These are phyloP conservation scores for Caerostris extrusa DNA, from an alignment of 1,140 invertebrate genomes.

Conservation along the genomic window DNA sequence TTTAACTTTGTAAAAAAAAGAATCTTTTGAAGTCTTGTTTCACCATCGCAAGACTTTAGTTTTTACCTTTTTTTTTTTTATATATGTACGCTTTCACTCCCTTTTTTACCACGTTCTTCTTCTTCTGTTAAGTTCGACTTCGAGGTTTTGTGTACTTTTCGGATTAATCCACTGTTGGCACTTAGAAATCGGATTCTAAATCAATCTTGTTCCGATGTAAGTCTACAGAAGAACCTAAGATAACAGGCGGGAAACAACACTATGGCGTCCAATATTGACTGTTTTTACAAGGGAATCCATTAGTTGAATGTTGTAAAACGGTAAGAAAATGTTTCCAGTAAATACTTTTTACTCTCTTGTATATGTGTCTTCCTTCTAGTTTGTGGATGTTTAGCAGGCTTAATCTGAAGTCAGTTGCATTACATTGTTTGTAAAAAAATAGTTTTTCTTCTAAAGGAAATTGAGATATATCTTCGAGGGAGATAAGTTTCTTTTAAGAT, in stretches of 20 bases:
- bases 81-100: not conserved
- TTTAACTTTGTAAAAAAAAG: not conserved
- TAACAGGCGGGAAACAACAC: slow-evolving; percentile 38
- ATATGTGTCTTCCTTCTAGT: not conserved
- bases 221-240: slow-evolving; percentile 32
- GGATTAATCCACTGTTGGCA: slow-evolving; percentile 62
- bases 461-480: not conserved
- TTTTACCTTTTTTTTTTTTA: not conserved
- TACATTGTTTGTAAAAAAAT: not conserved
- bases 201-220: slow-evolving; percentile 43
- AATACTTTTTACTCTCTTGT: not conserved
- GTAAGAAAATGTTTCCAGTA: slow-evolving; percentile 48
- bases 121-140: slow-evolving; percentile 22
- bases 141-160: slow-evolving; percentile 47
- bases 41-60: not conserved
- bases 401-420: not conserved
- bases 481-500: not conserved
- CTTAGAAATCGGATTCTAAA: slow-evolving; percentile 59
- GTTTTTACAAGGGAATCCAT: slow-evolving; percentile 51
- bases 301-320: slow-evolving; percentile 11
- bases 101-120: not conserved
- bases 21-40: slow-evolving; percentile 47
- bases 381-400: slow-evolving; percentile 4
- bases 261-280: slow-evolving; percentile 60
- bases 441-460: not conserved